Percentiles rank a stretch among this genome's conserved stretches.
phyloP scores from a whole-genome alignment of 2,888 invertebrate species.

The Lasioglossum zephyrum region DNA sequence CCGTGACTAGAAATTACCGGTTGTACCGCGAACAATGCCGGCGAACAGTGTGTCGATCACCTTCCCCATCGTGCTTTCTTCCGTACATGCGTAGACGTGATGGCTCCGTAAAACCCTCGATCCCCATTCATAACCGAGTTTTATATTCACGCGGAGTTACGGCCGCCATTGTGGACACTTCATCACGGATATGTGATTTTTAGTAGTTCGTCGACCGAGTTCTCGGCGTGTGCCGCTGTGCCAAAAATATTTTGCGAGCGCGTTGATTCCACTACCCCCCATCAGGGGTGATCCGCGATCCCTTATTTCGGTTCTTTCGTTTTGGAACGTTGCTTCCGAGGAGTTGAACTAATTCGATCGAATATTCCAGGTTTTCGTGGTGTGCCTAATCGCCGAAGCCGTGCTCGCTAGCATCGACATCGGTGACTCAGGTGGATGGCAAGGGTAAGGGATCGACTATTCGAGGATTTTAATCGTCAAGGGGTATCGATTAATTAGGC shows the following conservation, averaged over 20 bases:
- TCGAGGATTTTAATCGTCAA: neutral
- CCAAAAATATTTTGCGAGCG: neutral
- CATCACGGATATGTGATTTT: slow-evolving; percentile 28
- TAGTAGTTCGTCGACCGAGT: slow-evolving; percentile 16
- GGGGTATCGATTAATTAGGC: neutral
- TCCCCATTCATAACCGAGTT: neutral
- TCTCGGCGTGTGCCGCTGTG: neutral
- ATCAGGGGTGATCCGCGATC: too few species aligned
- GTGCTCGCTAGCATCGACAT: slow-evolving; percentile 61
- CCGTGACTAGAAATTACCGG: slow-evolving; percentile 31
- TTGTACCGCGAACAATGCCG: slow-evolving; percentile 46
- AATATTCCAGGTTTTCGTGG: slow-evolving; percentile 68
- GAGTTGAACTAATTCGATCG: neutral
- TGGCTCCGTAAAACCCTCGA: slow-evolving; percentile 17
- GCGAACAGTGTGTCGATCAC: slow-evolving; percentile 56
- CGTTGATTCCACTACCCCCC: too few species aligned
- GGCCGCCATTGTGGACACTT: slow-evolving; percentile 14
- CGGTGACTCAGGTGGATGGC: slow-evolving; percentile 69
- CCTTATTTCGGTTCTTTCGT: neutral
- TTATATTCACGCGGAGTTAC: slow-evolving; percentile 7
- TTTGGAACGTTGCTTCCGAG: neutral
- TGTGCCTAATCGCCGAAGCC: slow-evolving; percentile 64
- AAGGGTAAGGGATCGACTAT: slow-evolving; percentile 70
- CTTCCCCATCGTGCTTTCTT: slow-evolving; percentile 35
- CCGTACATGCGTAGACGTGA: slow-evolving; percentile 1